phyloP scores from a whole-genome alignment of 2,888 invertebrate species.

The Noctuana brunneofusca region DNA sequence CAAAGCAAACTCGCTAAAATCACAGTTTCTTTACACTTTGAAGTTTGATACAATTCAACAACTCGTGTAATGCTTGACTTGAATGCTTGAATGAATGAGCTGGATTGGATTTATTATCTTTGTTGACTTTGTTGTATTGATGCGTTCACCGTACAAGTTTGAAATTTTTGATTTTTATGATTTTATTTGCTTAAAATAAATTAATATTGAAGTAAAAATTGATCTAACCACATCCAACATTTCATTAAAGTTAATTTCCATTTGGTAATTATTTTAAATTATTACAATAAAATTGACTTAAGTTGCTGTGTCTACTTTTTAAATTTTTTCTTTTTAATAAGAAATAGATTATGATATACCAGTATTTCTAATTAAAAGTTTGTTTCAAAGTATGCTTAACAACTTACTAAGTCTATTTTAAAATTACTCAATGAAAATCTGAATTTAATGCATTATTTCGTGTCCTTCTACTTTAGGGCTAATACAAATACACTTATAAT shows the following conservation, averaged over 20 bases:
- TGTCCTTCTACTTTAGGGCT: too few species aligned
- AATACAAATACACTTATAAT: too few species aligned
- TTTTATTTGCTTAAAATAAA: too few species aligned
- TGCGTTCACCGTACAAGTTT: constrained; percentile 21
- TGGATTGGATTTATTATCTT: constrained; percentile 29
- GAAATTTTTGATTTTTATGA: too few species aligned
- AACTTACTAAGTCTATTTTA: too few species aligned
- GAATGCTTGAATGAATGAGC: constrained; percentile 38
- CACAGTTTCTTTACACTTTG: constrained; percentile 33
- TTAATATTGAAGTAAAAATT: constrained; percentile 11
- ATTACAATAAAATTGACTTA: neutral
- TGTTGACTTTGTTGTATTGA: constrained; percentile 15
- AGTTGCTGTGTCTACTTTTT: constrained; percentile 5
- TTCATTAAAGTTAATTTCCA: constrained; percentile 17
- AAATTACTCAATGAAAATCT: too few species aligned
- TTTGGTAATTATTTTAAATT: constrained; percentile 2
- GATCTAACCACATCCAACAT: constrained; percentile 21
- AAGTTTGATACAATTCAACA: constrained; percentile 44
- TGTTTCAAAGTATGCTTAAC: too few species aligned
- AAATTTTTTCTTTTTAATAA: constrained; percentile 9
- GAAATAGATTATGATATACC: too few species aligned
- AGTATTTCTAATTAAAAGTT: too few species aligned
- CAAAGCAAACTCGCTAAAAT: constrained; percentile 32
- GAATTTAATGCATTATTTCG: too few species aligned
- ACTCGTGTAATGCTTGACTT: constrained; percentile 50